Evolutionary conservation across 2,888 invertebrate species (phyloP), one percentile per base, ranked within the genome.

Genomic region (Prosapia bicincta): DNA sequence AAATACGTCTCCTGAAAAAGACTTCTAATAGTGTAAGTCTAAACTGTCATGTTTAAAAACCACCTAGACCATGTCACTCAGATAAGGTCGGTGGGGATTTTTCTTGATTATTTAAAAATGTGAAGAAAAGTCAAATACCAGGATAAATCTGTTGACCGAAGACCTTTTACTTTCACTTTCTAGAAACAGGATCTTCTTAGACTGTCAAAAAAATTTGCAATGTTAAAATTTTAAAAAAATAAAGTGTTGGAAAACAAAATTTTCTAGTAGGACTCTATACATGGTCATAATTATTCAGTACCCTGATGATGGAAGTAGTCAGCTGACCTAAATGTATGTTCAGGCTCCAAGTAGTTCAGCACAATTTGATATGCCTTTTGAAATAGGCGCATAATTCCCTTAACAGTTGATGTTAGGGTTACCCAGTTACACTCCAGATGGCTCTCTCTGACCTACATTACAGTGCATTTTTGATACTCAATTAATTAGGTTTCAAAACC

Each of bases 221-320:
- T 43, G 67, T 67, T 74, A 10, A 25, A 28, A 38, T 43, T 43
- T 6, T 5, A 15, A 13, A 38, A 38, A 0, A 74, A n/a, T n/a
- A n/a, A n/a, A n/a, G n/a, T n/a, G n/a, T 9, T 32, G 30, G 43
- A 68, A 43, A 68, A 24, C 10, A 25, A 69, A 26, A 69, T 26
- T 25, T 10, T 26, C 20, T 15, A 28, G 5, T 7, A 30, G 9
- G 5, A 30, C 9, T 30, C 9, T 30, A 30, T 30, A 30, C 9
- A 5, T 9, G 5, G 5, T 9, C 30, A 7, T 7, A 30, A 30
- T 7, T 30, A 7, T 7, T 30, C 30, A 30, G 30, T 67, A 9
- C 78, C 77, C 26, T 75, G 72, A 66, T 78, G 76, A 26, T 78
- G 78, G 66, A 78, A 78, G 26, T 68, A 24, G 70, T 78, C 78